Evolutionary conservation across 1,140 invertebrate species (phyloP).

Genomic region (Caenorhabditis briggsae): DNA sequence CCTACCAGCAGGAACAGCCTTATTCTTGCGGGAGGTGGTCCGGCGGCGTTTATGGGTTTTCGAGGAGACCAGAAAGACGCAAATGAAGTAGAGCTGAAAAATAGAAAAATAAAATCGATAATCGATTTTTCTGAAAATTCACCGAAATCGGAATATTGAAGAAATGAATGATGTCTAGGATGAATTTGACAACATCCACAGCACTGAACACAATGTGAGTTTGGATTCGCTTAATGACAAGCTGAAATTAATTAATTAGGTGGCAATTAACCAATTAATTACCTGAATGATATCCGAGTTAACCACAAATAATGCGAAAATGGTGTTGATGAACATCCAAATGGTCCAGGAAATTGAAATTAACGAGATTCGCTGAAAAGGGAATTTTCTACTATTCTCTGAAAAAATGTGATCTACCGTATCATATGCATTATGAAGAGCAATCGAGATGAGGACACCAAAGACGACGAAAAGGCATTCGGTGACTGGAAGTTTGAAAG

Average conservation of each 20-base stretch:
- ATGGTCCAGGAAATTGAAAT: slow-evolving; percentile 43
- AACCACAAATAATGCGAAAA: slow-evolving; percentile 34
- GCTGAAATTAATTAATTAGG: background rate
- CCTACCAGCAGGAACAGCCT: background rate
- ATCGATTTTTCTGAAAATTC: background rate
- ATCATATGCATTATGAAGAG: slow-evolving; percentile 44
- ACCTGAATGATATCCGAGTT: slow-evolving; percentile 49
- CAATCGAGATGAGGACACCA: slow-evolving; percentile 37
- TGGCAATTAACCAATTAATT: background rate
- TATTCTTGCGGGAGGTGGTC: background rate
- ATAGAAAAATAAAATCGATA: background rate
- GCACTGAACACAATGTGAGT: slow-evolving; percentile 28
- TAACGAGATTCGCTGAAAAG: slow-evolving; percentile 6
- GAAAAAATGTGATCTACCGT: background rate
- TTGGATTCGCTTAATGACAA: slow-evolving; percentile 24
- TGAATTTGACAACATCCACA: slow-evolving; percentile 21
- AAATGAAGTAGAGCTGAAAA: slow-evolving; percentile 46
- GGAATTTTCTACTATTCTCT: background rate
- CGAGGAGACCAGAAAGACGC: slow-evolving; percentile 46
- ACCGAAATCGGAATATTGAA: slow-evolving; percentile 44
- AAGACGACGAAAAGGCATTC: slow-evolving; percentile 43
- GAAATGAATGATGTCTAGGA: slow-evolving; percentile 38
- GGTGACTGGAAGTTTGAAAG: background rate
- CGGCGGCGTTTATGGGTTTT: slow-evolving; percentile 35
- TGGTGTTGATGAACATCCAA: slow-evolving; percentile 49